Percentiles rank a stretch among this genome's conserved stretches.
Conservation (phyloP, 2,113 vertebrate genomes). For the Baryphthengus martii region DNA sequence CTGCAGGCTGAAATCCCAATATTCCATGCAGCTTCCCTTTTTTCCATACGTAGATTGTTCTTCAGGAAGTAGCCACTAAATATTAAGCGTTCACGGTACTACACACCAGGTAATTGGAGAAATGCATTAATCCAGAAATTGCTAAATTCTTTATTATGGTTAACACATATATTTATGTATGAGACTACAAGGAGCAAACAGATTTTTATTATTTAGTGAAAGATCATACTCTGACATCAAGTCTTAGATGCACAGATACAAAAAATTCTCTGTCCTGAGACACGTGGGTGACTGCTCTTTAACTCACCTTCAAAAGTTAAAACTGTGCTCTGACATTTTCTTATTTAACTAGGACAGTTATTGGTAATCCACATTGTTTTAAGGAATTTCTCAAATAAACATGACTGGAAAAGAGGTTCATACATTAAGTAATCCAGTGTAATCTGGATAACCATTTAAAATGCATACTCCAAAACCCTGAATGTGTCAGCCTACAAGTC, state of each 20-base stretch:
- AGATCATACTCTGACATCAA: not conserved
- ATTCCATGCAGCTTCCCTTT: not conserved
- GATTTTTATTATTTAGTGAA: not conserved
- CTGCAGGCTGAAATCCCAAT: not conserved
- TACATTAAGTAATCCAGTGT: slow-evolving; percentile 44
- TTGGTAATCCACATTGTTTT: not conserved
- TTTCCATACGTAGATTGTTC: not conserved
- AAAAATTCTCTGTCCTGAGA: not conserved
- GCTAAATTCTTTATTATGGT: not conserved
- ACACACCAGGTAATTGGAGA: not conserved
- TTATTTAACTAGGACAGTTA: not conserved
- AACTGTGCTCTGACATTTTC: not conserved
- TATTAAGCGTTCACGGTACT: not conserved
- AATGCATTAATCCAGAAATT: not conserved
- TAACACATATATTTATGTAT: not conserved
- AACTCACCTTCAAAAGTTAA: not conserved
- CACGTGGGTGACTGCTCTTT: not conserved
- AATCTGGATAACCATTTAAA: slow-evolving; percentile 74
- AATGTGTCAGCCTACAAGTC: slow-evolving; percentile 69
- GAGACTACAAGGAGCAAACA: not conserved
- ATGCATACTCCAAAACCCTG: slow-evolving; percentile 41
- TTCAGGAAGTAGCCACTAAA: not conserved
- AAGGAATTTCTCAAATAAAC: not conserved
- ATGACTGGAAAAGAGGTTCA: not conserved
- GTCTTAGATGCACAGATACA: not conserved